A percentile compares a stretch with the other conserved stretches of the same genome.
Conservation (phyloP, 2,888 invertebrate genomes). For the Anthophora plumipes region DNA sequence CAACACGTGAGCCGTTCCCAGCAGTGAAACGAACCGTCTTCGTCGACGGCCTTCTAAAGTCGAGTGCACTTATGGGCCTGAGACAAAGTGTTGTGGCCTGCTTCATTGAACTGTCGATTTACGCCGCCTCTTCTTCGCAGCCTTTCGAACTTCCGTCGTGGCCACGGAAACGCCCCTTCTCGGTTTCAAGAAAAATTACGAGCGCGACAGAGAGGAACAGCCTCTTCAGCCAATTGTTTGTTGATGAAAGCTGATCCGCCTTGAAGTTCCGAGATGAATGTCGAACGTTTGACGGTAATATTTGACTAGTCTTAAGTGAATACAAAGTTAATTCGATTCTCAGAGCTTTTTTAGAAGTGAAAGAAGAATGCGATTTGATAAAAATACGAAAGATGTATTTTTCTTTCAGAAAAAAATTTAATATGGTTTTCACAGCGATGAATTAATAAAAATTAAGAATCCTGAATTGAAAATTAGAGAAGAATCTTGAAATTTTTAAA, state of each 20-base stretch:
- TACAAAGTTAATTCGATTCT: too few species aligned
- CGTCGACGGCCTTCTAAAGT: constrained; percentile 48
- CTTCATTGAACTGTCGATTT: constrained; percentile 74
- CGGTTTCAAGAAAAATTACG: constrained; percentile 52
- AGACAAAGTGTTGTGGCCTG: constrained; percentile 73
- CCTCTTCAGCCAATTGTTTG: constrained; percentile 6
- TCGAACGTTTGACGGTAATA: neutral
- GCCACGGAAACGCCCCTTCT: neutral
- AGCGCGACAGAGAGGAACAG: neutral
- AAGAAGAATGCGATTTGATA: too few species aligned
- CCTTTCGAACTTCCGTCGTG: constrained; percentile 55
- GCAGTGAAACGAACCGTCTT: constrained; percentile 40
- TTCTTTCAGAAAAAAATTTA: too few species aligned
- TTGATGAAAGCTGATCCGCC: neutral
- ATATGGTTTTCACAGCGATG: too few species aligned
- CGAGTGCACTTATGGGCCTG: constrained; percentile 65
- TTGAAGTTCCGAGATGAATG: neutral
- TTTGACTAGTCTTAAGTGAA: too few species aligned
- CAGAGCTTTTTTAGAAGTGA: too few species aligned
- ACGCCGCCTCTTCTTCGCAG: constrained; percentile 46
- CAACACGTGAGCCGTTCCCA: neutral
- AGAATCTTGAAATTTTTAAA: too few species aligned
- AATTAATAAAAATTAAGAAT: too few species aligned
- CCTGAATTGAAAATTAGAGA: too few species aligned
- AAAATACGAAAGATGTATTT: too few species aligned